Base-by-base conservation (phyloP, 2,888 invertebrate species). In the Synergus japonicus region DNA sequence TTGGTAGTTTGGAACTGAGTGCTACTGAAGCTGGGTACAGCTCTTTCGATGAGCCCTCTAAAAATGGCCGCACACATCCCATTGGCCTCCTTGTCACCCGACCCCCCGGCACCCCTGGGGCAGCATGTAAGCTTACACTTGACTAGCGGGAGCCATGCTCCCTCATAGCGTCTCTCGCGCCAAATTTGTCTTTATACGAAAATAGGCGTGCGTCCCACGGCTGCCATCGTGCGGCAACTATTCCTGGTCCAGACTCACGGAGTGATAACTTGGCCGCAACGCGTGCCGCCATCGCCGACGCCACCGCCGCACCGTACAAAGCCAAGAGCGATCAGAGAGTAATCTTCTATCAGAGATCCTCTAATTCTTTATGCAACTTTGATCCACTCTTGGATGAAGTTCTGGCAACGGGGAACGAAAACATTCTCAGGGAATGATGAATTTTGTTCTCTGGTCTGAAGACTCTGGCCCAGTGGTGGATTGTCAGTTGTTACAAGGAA, bases 141-240 rank as follows among this genome's bases (percentile, higher is more conserved):
- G 89, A 84, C 90, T 83, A 84, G 85, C 86, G 82, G 83, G 83
- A 83, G 85, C 84, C 84, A 81, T 82, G 79, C 82, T 82, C 81
- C 69, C 87, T 86, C 85, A 83, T 85, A 87, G 88, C 89, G 89
- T 67, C 67, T 87, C 91, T 93, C 93, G 93, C 93, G 95, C 96
- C 96, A 96, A 96, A 96, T 96, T 96, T 95, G 96, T 96, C 95
- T 95, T 95, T 95, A 95, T 95, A 94, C 94, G 94, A 96, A 96
- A 96, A 92, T 92, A 92, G 91, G 89, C 89, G 86, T 82, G 80
- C 85, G 83, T 83, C 85, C 84, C 82, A 83, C 83, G 90, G 89
- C 89, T 90, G 88, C 90, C 90, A 89, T 90, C 91, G 90, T 91
- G 90, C 90, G 90, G 88, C 87, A 89, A 90, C 89, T 92, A 92